Percentiles rank a stretch among this genome's conserved stretches.
Evolutionary conservation across 2,888 invertebrate genomes (phyloP).

Genomic region (Parnassius mnemosyne): DNA sequence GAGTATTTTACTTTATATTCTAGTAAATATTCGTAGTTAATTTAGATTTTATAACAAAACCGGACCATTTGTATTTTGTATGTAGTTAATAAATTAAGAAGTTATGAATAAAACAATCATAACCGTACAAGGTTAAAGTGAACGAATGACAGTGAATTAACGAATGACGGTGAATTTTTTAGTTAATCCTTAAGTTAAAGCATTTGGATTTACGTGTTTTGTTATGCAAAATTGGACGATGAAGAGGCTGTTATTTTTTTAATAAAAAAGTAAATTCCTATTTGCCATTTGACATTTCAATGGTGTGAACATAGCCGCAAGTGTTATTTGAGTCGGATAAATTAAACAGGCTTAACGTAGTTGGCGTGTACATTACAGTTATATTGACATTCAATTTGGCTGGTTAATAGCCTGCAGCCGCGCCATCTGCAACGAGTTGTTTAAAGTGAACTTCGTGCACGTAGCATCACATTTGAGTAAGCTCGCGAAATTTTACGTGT

Average conservation of each 20-base stretch:
- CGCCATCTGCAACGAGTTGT: slow-evolving; percentile 62
- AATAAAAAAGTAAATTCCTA: slow-evolving; percentile 45
- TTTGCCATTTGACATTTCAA: slow-evolving; percentile 60
- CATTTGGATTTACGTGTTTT: slow-evolving; percentile 57
- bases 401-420: slow-evolving; percentile 45
- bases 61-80: slow-evolving; percentile 39
- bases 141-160: slow-evolving; percentile 46
- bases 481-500: slow-evolving; percentile 63
- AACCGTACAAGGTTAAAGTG: slow-evolving; percentile 49
- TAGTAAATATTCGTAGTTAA: slow-evolving; percentile 51
- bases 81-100: slow-evolving; percentile 43
- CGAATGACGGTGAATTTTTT: slow-evolving; percentile 48
- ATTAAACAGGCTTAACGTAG: slow-evolving; percentile 42
- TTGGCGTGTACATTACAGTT: slow-evolving; percentile 37
- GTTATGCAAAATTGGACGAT: slow-evolving; percentile 42
- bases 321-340: slow-evolving; percentile 45
- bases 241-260: slow-evolving; percentile 56
- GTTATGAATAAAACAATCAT: slow-evolving; percentile 7
- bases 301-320: slow-evolving; percentile 59
- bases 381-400: slow-evolving; percentile 45
- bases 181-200: slow-evolving; percentile 36
- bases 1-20: slow-evolving; percentile 62
- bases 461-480: slow-evolving; percentile 50
- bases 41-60: slow-evolving; percentile 51
- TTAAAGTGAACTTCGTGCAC: slow-evolving; percentile 57